Evolutionary conservation across 2,888 invertebrate species (phyloP), one percentile per base, ranked within the genome.

Genomic region (Papilio gigon): DNA sequence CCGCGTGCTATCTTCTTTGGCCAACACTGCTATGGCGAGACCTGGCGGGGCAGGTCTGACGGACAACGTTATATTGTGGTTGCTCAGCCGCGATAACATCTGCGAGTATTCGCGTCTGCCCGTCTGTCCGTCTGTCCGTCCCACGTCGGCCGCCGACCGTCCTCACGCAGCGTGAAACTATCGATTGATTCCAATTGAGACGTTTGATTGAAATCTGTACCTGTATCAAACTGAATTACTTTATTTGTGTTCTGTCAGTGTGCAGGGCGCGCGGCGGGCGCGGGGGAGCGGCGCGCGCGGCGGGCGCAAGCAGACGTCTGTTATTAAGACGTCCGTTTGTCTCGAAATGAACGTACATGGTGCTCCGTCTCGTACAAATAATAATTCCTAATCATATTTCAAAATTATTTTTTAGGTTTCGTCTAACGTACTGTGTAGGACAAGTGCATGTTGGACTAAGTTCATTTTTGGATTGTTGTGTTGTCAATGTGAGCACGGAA

Each of bases 101-200:
- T 59, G 27, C 58, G 22, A 33, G 67, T 35, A 22, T 58, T 47
- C 44, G 59, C 59, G 66, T 44, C 44, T 35, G 33, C 11, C n/a
- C n/a, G n/a, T n/a, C n/a, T 44, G 44, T 42, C 66, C 20, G 50
- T 35, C 56, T 33, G n/a, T 17, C 61, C 20, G 62, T 58, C 63
- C 30, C 12, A 17, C 20, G 12, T 20, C 33, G 20, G 12, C 58
- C 20, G 37, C 56, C 11, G 58, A 56, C 68, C 68, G 56, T 68
- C 68, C 27, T 63, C 68, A 56, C 68, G 63, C 68, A 63, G 68
- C 68, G 63, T 68, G 68, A 25, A 63, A 37, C 62, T 17, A 63
- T 68, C 68, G 68, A 63, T 63, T 63, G 63, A 63, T 58, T 62
- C 63, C 68, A 50, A 68, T 68, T 68, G 68, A 68, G 68, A 68